These are phyloP conservation scores for Lagocephalus sceleratus DNA, from an alignment of 2,797 vertebrate species.

Conservation along the genomic window DNA sequence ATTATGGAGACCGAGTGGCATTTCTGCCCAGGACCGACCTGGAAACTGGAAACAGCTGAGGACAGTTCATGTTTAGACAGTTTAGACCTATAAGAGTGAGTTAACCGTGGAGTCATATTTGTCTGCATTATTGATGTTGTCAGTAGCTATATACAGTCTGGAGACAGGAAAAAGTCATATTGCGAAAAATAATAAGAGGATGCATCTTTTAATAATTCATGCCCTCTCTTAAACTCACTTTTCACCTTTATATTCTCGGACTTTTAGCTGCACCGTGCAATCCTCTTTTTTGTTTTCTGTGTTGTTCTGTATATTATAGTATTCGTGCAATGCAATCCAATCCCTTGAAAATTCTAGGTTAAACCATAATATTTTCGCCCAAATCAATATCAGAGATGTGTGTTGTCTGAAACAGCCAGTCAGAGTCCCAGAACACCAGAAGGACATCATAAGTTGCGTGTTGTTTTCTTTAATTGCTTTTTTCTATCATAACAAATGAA, in stretches of 20 bases:
- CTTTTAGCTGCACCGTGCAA: not conserved
- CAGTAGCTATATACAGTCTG: not conserved
- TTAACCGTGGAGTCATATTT: constrained; percentile 1
- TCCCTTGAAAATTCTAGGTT: no score
- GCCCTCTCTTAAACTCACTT: not conserved
- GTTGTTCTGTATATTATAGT: no score
- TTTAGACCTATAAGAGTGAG: not conserved
- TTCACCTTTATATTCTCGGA: not conserved
- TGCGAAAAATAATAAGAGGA: not conserved
- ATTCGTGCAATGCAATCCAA: no score
- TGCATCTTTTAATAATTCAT: not conserved
- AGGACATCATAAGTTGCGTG: no score
- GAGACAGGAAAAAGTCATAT: not conserved
- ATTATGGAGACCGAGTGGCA: constrained; percentile 41
- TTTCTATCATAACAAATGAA: no score
- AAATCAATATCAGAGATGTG: no score
- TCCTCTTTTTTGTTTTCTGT: no score
- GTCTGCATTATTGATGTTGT: not conserved
- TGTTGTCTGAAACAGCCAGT: no score
- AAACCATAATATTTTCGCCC: no score
- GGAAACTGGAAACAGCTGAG: constrained; percentile 25
- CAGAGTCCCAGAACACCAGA: no score
- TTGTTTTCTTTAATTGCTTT: no score
- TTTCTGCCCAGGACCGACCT: constrained; percentile 27
- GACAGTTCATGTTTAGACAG: not conserved